Evolutionary conservation across 2,888 invertebrate genomes (phyloP), one percentile per base, ranked within the genome.

Genomic region (Drosophila villosipedis): DNA sequence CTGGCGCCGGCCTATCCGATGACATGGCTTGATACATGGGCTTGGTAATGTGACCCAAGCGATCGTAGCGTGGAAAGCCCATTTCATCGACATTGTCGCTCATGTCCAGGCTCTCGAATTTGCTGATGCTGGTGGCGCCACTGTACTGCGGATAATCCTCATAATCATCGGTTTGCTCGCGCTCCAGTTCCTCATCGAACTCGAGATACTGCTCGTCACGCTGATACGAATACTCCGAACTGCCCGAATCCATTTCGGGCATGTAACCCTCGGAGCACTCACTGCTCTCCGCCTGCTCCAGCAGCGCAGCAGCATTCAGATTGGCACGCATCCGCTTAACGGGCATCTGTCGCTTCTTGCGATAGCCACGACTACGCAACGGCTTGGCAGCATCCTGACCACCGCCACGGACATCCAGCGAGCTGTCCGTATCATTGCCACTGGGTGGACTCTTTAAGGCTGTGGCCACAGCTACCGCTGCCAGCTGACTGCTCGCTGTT

Each of bases 361-460:
- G 94, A 88, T 96, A 96, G 0, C 96, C 96, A 62, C 95, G 95
- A 93, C 94, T 95, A 52, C 96, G 93, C 80, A 96, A 94, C 82
- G 96, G 94, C 83, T 96, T 94, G 81, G 96, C 95, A 0, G 95
- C 95, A 91, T 96, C 96, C 84, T 96, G 95, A 69, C 95, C 95
- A 2, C 93, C 90, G 69, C 95, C 95, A 2, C 93, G 91, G 33
- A 95, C 94, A 89, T 95, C 95, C 71, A 95, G 91, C 1, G 96
- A 96, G 85, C 96, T 96, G 73, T 96, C 96, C 0, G 96, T 96
- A 76, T 96, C 96, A 82, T 96, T 96, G 68, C 96, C 96, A 88
- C 96, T 96, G 0, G 96, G 96, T 19, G 96, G 96, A 92, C 96
- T 96, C 89, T 96, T 95, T 39, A 95, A 93, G 19, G 95, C 95